phyloP scores from a whole-genome alignment of 2,888 invertebrate species.

The Chrysolina oricalcia region DNA sequence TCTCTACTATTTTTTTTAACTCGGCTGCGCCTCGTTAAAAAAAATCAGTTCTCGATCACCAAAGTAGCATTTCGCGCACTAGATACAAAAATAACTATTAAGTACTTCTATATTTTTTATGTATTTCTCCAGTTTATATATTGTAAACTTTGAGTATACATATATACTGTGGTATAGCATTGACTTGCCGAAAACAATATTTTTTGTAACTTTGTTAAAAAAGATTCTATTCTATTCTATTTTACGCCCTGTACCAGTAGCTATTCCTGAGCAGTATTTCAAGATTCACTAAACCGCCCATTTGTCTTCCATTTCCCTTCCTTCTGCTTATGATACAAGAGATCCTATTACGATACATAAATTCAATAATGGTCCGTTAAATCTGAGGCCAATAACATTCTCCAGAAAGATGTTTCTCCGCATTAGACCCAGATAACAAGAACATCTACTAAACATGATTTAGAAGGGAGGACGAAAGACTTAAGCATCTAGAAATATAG shows the following conservation, averaged over 20 bases:
- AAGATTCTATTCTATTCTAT: too few species aligned
- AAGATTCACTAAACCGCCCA: neutral
- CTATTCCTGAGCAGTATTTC: neutral
- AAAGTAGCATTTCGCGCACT: too few species aligned
- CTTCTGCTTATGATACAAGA: constrained; percentile 24
- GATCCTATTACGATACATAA: constrained; percentile 64
- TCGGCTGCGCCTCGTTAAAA: too few species aligned
- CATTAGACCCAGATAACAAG: constrained; percentile 66
- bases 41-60: too few species aligned
- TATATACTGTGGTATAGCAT: too few species aligned
- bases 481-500: constrained; percentile 15
- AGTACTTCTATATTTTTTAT: too few species aligned
- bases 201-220: too few species aligned
- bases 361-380: constrained; percentile 65
- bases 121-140: too few species aligned
- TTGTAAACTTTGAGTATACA: too few species aligned
- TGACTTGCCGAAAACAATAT: too few species aligned
- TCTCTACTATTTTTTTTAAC: too few species aligned
- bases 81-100: too few species aligned
- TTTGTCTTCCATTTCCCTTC: neutral
- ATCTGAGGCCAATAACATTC: constrained; percentile 66
- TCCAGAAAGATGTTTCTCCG: constrained; percentile 65
- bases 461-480: constrained; percentile 48
- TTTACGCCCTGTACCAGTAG: neutral
- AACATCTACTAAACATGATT: constrained; percentile 69